Base-by-base conservation (phyloP, 2,888 invertebrate species). In the Drosophila nigricruria region DNA sequence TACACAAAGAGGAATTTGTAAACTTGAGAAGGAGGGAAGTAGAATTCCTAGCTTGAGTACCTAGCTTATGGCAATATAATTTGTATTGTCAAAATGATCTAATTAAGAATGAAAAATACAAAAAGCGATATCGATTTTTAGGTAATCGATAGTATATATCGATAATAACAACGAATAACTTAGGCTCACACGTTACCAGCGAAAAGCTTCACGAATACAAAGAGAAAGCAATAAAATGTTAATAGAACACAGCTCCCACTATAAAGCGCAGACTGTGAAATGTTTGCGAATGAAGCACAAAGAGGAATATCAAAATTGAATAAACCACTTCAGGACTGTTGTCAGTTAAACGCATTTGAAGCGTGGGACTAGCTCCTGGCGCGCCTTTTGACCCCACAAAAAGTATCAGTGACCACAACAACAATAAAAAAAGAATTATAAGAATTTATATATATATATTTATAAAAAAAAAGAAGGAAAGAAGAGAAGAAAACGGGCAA, bases 341-440 rank as follows among this genome's bases (percentile, higher is more conserved):
- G 45, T 25, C 8, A 16, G 25, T n/a, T 23, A 14, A 43, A n/a
- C n/a, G 23, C 14, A 23, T 14, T 23, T 43, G 23, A 14, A 23
- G 20, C 34, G 16, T 20, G 49, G 5, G 20, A 25, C 16, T 6
- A 14, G 42, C 23, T 12, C 5, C 23, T 25, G 5, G 8, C 5
- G 10, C 20, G 20, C 16, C 16, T 5, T n/a, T 0, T 38, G 42
- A 20, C 23, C 27, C 45, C 30, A 32, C 32, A 14, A 20, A 32
- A 18, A 50, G 4, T 34, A 34, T 34, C 8, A 25, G 16, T 16
- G 20, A 8, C 43, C 43, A 1, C 23, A 54, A 20, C 23, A 54
- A 20, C 12, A 30, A 43, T 27, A 47, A 53, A 42, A 34, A 53
- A 14, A 58, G 40, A 42, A 54, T 9, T 25, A 14, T 59, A 59